phyloP scores from a whole-genome alignment of 2,113 vertebrate species.

The Leucosticte australis region DNA sequence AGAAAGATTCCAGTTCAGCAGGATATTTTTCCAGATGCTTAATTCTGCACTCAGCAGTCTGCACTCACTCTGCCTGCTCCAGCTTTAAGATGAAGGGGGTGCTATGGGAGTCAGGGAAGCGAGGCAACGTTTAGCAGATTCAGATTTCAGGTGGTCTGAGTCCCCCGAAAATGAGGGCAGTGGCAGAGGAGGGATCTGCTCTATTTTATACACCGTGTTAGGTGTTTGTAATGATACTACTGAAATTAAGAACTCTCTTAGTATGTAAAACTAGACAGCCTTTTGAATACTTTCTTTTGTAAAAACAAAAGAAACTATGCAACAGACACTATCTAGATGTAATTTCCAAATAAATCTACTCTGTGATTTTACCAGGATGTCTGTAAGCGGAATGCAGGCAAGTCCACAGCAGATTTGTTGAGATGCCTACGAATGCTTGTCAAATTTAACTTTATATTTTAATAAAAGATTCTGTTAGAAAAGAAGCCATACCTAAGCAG shows the following conservation, averaged over 20 bases:
- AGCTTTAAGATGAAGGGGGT: not conserved
- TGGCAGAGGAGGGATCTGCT: not conserved
- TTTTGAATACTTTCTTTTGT: not conserved
- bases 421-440: not conserved
- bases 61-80: not conserved
- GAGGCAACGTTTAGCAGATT: not conserved
- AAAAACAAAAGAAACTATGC: not conserved
- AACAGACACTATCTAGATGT: not conserved
- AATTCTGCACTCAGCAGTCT: not conserved
- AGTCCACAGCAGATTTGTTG: not conserved
- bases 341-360: not conserved
- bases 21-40: not conserved
- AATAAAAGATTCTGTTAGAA: not conserved
- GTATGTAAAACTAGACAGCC: not conserved
- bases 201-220: not conserved
- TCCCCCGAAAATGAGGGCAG: not conserved
- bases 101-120: not conserved
- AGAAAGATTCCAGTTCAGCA: not conserved
- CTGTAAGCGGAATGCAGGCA: not conserved
- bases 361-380: not conserved
- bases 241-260: not conserved
- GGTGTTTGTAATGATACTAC: not conserved
- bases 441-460: not conserved
- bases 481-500: not conserved
- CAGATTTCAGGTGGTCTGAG: not conserved